Conservation (phyloP, 1,140 invertebrate species). For the Himalopsyche phryganea region DNA sequence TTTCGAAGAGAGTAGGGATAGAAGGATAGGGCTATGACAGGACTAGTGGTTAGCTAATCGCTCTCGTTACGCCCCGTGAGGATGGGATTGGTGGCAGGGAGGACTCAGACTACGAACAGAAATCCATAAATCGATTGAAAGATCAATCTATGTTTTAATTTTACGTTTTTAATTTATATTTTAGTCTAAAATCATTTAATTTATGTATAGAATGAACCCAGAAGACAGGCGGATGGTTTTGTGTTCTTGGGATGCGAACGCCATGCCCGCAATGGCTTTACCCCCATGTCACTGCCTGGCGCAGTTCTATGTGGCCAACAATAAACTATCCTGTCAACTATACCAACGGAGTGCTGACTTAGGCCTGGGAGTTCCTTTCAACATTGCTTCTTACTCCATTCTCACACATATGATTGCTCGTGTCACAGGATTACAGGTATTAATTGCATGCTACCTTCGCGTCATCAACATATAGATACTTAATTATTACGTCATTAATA, state of each 20-base stretch:
- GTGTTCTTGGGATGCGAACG: constrained; percentile 92
- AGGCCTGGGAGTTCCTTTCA: constrained; percentile 97
- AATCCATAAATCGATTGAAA: too few relatives aligned
- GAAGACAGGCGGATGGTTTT: constrained; percentile 88
- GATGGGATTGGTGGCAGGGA: too few relatives aligned
- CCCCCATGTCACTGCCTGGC: constrained; percentile 95
- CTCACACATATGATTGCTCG: constrained; percentile 96
- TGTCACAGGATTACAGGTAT: constrained; percentile 79
- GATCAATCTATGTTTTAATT: too few relatives aligned
- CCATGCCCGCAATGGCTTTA: constrained; percentile 89
- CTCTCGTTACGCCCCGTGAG: too few relatives aligned
- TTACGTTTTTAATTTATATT: too few relatives aligned
- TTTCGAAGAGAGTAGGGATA: too few relatives aligned
- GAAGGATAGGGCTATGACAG: too few relatives aligned
- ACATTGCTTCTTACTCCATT: constrained; percentile 96
- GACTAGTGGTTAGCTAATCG: too few relatives aligned
- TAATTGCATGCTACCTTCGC: not conserved
- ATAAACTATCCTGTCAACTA: constrained; percentile 82
- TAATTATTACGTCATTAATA: too few relatives aligned
- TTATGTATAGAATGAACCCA: constrained; percentile 62
- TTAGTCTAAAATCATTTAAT: not conserved
- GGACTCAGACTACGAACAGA: too few relatives aligned
- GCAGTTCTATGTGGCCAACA: constrained; percentile 91
- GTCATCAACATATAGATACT: too few relatives aligned
- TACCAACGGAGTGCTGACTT: constrained; percentile 98